Percentiles rank a stretch among this genome's conserved stretches.
phyloP scores from a whole-genome alignment of 2,888 invertebrate species.

The Rapana venosa region DNA sequence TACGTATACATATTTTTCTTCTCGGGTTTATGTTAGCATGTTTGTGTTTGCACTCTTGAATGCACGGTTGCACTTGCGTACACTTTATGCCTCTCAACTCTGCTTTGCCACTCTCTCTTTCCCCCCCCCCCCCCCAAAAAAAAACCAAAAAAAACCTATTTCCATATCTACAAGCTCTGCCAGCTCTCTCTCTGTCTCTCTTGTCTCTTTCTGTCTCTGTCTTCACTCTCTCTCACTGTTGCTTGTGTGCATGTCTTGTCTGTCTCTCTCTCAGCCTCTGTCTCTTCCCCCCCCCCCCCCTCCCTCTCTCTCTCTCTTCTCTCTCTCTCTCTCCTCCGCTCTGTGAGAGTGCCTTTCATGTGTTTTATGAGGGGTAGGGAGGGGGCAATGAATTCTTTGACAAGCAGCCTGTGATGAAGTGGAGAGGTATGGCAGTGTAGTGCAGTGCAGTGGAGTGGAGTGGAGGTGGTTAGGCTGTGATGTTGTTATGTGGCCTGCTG shows the following conservation, averaged over 20 bases:
- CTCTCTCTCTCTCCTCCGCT: neutral
- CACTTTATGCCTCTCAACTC: neutral
- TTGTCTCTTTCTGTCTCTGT: neutral
- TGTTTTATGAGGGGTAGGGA: constrained; percentile 19
- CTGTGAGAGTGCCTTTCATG: constrained; percentile 16
- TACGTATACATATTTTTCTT: too few species aligned
- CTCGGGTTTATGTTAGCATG: too few species aligned
- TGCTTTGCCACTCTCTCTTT: neutral
- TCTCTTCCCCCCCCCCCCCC: neutral
- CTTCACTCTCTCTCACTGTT: neutral
- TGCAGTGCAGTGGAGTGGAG: neutral
- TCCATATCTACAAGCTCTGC: too few species aligned
- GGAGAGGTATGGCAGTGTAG: neutral
- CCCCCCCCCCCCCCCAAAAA: neutral
- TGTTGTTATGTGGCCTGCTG: neutral
- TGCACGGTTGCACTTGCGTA: too few species aligned
- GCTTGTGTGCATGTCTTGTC: too few species aligned
- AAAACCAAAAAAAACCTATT: too few species aligned
- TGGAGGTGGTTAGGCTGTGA: neutral
- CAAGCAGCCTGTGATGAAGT: constrained; percentile 27
- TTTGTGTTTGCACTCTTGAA: too few species aligned
- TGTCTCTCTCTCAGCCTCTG: neutral
- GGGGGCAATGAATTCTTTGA: constrained; percentile 32
- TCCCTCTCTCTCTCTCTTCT: neutral
- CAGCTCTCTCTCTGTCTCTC: neutral